Percentiles rank a stretch among this genome's conserved stretches.
Evolutionary conservation across 2,797 vertebrate species (phyloP).

Genomic region (Hippoglossus hippoglossus): DNA sequence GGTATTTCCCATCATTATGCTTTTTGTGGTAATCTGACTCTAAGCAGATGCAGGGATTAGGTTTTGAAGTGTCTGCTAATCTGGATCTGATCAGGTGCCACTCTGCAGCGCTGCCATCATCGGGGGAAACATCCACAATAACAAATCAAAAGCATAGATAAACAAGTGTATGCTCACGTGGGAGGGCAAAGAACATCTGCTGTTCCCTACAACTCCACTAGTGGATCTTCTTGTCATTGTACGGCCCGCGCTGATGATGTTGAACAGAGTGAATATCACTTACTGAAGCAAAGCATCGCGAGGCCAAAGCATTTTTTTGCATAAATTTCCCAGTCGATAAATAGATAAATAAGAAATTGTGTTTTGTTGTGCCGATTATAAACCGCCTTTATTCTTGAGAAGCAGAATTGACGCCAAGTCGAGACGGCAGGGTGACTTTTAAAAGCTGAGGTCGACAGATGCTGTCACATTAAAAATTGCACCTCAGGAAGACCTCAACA

Average conservation of each 20-base stretch:
- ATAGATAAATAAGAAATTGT: slow-evolving; percentile 8
- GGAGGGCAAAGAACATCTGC: slow-evolving; percentile 13
- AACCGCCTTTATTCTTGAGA: slow-evolving; percentile 55
- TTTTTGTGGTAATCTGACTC: slow-evolving; percentile 77
- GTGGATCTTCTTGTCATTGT: background rate
- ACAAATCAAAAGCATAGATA: slow-evolving; percentile 39
- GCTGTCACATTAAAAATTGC: slow-evolving; percentile 79
- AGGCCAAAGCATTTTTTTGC: background rate
- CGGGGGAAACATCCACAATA: slow-evolving; percentile 30
- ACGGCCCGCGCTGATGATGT: background rate
- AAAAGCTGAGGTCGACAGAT: slow-evolving; percentile 67
- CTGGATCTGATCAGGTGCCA: slow-evolving; percentile 77
- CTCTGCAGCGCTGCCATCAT: slow-evolving; percentile 51
- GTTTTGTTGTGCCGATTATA: slow-evolving; percentile 15
- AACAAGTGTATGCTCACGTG: slow-evolving; percentile 13
- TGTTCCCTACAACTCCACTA: slow-evolving; percentile 1
- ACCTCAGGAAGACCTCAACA: slow-evolving; percentile 66
- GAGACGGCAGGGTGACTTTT: slow-evolving; percentile 62
- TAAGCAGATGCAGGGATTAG: slow-evolving; percentile 77
- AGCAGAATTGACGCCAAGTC: slow-evolving; percentile 44
- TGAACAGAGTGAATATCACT: background rate
- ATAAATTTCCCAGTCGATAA: background rate
- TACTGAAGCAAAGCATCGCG: background rate
- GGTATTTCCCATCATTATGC: slow-evolving; percentile 61
- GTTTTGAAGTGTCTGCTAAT: slow-evolving; percentile 74